Evolutionary conservation across 2,113 vertebrate genomes (phyloP).

Genomic region (Bungarus multicinctus): DNA sequence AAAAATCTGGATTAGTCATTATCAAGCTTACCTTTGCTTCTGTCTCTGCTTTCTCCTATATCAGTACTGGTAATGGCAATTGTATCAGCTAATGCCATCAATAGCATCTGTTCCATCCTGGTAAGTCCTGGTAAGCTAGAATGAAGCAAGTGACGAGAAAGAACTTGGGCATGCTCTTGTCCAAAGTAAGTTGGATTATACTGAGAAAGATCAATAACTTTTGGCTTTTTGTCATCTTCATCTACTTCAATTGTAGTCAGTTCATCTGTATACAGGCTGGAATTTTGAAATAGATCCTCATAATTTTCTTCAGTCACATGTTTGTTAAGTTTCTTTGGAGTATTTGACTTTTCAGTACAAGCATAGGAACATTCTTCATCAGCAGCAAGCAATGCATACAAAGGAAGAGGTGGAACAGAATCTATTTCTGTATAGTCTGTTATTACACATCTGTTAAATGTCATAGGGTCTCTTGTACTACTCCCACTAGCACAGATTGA

Average conservation of each 20-base stretch:
- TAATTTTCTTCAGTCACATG: slow-evolving; percentile 78
- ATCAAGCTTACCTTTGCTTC: slow-evolving; percentile 78
- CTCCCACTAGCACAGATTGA: slow-evolving; percentile 94
- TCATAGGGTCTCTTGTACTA: slow-evolving; percentile 85
- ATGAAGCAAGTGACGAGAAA: slow-evolving; percentile 91
- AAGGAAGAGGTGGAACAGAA: slow-evolving; percentile 90
- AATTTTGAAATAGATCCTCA: slow-evolving; percentile 87
- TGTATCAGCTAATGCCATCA: slow-evolving; percentile 96
- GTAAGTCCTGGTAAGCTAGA: slow-evolving; percentile 94
- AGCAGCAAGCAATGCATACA: slow-evolving; percentile 90
- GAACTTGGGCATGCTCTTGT: slow-evolving; percentile 90
- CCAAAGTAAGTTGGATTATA: slow-evolving; percentile 93
- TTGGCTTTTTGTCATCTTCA: slow-evolving; percentile 74
- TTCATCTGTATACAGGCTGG: slow-evolving; percentile 65
- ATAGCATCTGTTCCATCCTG: slow-evolving; percentile 95
- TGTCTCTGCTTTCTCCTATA: slow-evolving; percentile 87
- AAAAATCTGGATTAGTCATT: background rate
- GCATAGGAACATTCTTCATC: slow-evolving; percentile 80
- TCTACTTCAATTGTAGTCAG: slow-evolving; percentile 74
- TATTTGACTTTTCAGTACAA: slow-evolving; percentile 76
- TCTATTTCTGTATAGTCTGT: slow-evolving; percentile 94
- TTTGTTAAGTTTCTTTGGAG: slow-evolving; percentile 72
- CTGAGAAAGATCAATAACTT: slow-evolving; percentile 91
- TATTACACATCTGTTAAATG: slow-evolving; percentile 83
- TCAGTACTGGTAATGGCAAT: slow-evolving; percentile 95